Conservation (phyloP, 2,888 invertebrate genomes). For the Xestia c-nigrum region DNA sequence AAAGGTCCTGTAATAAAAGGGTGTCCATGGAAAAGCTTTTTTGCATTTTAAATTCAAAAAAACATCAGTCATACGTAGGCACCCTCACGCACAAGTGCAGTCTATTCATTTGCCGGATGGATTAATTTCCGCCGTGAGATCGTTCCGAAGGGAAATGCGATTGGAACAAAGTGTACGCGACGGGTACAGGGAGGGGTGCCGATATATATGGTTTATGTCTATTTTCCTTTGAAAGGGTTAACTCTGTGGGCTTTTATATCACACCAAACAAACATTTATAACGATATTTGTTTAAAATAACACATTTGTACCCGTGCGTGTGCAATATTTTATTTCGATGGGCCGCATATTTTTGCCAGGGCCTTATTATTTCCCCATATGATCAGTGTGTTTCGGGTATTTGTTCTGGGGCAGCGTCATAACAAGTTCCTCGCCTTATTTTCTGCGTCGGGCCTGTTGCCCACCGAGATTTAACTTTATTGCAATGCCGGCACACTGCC, state of each 20-base stretch:
- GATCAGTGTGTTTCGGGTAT: slow-evolving; percentile 68
- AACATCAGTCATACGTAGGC: slow-evolving; percentile 76
- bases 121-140: slow-evolving; percentile 90
- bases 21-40: slow-evolving; percentile 55
- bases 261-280: slow-evolving; percentile 51
- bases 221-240: slow-evolving; percentile 80
- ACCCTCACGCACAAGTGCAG: slow-evolving; percentile 88
- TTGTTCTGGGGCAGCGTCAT: slow-evolving; percentile 71
- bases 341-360: slow-evolving; percentile 41
- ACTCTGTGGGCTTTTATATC: slow-evolving; percentile 64
- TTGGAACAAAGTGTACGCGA: slow-evolving; percentile 86
- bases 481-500: slow-evolving; percentile 81
- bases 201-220: slow-evolving; percentile 83
- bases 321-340: slow-evolving; percentile 21
- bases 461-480: slow-evolving; percentile 82
- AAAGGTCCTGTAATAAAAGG: slow-evolving; percentile 20
- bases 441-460: slow-evolving; percentile 76
- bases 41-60: slow-evolving; percentile 73
- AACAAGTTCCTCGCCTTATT: slow-evolving; percentile 76
- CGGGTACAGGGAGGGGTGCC: slow-evolving; percentile 74
- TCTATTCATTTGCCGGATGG: slow-evolving; percentile 89
- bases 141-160: slow-evolving; percentile 88
- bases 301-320: too few species aligned
- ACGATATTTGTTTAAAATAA: slow-evolving; percentile 19
- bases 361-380: slow-evolving; percentile 61